Percentiles rank a stretch among this genome's conserved stretches.
Conservation (phyloP, 1,140 invertebrate genomes). For the Teleopsis dalmanni region DNA sequence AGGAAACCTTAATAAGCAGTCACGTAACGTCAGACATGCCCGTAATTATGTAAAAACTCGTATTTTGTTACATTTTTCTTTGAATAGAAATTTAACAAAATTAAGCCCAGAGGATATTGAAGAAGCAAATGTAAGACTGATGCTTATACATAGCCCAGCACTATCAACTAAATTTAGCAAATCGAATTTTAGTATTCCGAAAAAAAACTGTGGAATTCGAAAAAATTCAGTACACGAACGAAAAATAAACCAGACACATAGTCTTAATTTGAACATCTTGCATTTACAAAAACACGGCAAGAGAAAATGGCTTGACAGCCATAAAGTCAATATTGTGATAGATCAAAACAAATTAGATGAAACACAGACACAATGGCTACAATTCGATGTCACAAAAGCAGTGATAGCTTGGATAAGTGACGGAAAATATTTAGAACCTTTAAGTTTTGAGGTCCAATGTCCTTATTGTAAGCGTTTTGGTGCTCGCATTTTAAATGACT, state of each 20-base stretch:
- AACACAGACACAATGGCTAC: constrained; percentile 46
- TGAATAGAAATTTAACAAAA: constrained; percentile 15
- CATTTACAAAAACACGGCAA: constrained; percentile 20
- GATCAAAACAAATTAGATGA: constrained; percentile 17
- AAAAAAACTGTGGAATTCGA: not conserved
- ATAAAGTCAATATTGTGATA: constrained; percentile 19
- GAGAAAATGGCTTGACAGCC: constrained; percentile 20
- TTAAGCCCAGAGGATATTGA: constrained; percentile 26
- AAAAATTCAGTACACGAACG: not conserved
- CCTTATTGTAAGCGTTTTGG: constrained; percentile 34
- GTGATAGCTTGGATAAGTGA: constrained; percentile 47
- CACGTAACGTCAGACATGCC: not conserved
- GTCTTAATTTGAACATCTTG: constrained; percentile 30
- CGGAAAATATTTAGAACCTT: constrained; percentile 34
- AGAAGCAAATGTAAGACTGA: constrained; percentile 34
- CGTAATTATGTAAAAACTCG: constrained; percentile 14
- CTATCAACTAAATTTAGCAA: constrained; percentile 14
- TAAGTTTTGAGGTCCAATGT: constrained; percentile 50
- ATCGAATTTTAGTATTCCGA: not conserved
- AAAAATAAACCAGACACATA: constrained; percentile 11
- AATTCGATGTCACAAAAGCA: constrained; percentile 50
- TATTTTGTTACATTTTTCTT: constrained; percentile 26
- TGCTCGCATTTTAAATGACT: constrained; percentile 35
- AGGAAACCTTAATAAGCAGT: not conserved
- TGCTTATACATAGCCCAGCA: constrained; percentile 30